Percentiles rank a stretch among this genome's conserved stretches.
These are phyloP conservation scores for Patella ulyssiponensis DNA, from an alignment of 2,888 invertebrate species.

Conservation along the genomic window DNA sequence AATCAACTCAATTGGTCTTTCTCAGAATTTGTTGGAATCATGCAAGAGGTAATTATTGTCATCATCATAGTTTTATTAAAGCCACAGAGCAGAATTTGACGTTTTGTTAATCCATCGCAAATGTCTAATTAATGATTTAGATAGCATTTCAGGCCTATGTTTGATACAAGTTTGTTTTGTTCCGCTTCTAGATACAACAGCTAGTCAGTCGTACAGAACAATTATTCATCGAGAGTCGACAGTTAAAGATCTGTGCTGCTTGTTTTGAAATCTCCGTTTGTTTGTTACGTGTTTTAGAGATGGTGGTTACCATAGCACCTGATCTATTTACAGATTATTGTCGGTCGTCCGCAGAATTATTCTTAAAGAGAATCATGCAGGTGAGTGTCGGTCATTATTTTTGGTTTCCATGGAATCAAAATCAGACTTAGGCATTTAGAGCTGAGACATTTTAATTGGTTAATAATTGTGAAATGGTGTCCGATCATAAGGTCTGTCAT, in stretches of 20 bases:
- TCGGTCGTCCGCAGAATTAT: conserved; percentile 80
- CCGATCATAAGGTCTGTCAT: no score
- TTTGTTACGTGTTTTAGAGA: conserved; percentile 84
- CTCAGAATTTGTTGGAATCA: conserved; percentile 87
- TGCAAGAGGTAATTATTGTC: conserved; percentile 78
- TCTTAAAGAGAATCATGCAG: conserved; percentile 81
- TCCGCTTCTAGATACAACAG: conserved; percentile 77
- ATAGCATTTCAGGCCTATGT: no score
- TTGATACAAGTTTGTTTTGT: not conserved
- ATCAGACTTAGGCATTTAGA: no score
- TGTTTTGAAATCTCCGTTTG: conserved; percentile 87
- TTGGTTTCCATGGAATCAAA: no score
- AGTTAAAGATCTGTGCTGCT: conserved; percentile 86
- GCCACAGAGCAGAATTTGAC: no score
- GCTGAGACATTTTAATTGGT: no score
- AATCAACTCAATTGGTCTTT: conserved; percentile 91
- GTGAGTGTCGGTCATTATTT: conserved; percentile 60
- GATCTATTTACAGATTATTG: conserved; percentile 79
- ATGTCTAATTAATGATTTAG: no score
- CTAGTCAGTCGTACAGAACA: conserved; percentile 76
- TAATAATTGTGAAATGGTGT: no score
- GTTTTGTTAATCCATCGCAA: no score
- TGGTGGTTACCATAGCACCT: conserved; percentile 80
- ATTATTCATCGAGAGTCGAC: conserved; percentile 81
- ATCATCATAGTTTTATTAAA: no score